phyloP scores from a whole-genome alignment of 2,113 vertebrate genomes.

The Oncorhynchus clarkii region DNA sequence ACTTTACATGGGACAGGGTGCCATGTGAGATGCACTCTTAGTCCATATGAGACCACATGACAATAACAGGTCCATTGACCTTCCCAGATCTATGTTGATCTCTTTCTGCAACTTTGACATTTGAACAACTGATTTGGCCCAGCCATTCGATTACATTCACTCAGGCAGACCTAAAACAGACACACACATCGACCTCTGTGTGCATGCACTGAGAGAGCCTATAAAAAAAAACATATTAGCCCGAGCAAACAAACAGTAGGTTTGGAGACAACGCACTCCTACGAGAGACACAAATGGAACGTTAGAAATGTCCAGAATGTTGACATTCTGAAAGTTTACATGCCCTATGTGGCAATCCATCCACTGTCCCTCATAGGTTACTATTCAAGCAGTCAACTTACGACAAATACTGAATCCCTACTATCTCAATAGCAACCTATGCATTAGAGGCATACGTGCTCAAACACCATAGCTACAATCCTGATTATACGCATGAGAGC shows the following conservation, averaged over 20 bases:
- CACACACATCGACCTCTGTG: conserved; percentile 45
- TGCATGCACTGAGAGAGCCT: conserved; percentile 11
- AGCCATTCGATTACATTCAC: conserved; percentile 41
- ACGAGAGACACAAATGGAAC: too few relatives aligned
- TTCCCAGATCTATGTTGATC: conserved; percentile 19
- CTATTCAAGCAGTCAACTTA: too few relatives aligned
- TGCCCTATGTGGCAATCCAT: too few relatives aligned
- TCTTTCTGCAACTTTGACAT: conserved; percentile 42
- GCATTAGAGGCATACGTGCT: too few relatives aligned
- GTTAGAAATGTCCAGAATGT: too few relatives aligned
- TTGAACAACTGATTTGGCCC: conserved; percentile 33
- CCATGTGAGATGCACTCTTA: neutral
- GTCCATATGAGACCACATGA: conserved; percentile 1
- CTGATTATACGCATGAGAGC: too few relatives aligned
- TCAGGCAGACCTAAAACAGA: conserved; percentile 32
- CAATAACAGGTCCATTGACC: conserved; percentile 30
- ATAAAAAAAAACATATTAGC: neutral
- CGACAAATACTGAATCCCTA: too few relatives aligned
- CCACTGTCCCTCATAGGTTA: too few relatives aligned
- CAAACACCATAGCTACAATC: too few relatives aligned
- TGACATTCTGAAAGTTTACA: too few relatives aligned
- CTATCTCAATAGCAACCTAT: too few relatives aligned
- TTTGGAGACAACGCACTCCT: neutral
- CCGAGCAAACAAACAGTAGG: neutral
- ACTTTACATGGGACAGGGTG: too few relatives aligned